Base-by-base conservation (phyloP, 2,113 vertebrate genomes). In the Cepphus grylle region DNA sequence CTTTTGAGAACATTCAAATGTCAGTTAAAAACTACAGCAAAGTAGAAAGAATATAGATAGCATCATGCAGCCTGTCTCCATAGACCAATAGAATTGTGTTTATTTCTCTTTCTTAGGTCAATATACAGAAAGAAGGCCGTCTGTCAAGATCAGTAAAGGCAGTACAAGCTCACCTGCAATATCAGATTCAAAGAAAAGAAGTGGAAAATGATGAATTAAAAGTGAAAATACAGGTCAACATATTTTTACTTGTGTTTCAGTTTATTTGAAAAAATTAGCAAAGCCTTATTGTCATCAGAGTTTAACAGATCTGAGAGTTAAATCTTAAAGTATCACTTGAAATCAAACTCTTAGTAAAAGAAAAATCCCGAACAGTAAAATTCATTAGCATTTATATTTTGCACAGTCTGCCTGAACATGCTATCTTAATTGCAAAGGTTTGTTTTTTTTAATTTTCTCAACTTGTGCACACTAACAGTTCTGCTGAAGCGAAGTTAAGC, bases 141-240 rank as follows among this genome's bases (percentile, higher is more conserved):
- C 76, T 97, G 52, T 98, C 98, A 67, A 98, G 98, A 70, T 98
- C 98, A 52, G 91, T 97, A 55, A 98, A 98, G 89, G 83, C 97
- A 27, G 98, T 98, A 9, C 98, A 98, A 38, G 96, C 98, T 91
- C 98, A 98, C 79, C 97, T 99, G 26, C 98, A 99, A 58, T 55
- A 88, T 36, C 98, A 99, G 84, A 98, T 99, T 72, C 95, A 97
- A 89, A 99, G 95, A 97, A 99, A 99, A 94, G 98, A 99, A 83
- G 96, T 88, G 3, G 98, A 99, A 88, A 99, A 99, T 91, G 59
- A 96, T 78, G 98, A 98, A 45, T 95, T 99, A 97, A 98, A 97
- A 92, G 93, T 96, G 30, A 98, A 99, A 70, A 97, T 99, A 55
- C 98, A 98, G 98, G 99, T 99, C 77, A 86, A 52, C 63, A 30